Evolutionary conservation across 2,113 vertebrate species (phyloP).

Genomic region (Australoheros scitulus): DNA sequence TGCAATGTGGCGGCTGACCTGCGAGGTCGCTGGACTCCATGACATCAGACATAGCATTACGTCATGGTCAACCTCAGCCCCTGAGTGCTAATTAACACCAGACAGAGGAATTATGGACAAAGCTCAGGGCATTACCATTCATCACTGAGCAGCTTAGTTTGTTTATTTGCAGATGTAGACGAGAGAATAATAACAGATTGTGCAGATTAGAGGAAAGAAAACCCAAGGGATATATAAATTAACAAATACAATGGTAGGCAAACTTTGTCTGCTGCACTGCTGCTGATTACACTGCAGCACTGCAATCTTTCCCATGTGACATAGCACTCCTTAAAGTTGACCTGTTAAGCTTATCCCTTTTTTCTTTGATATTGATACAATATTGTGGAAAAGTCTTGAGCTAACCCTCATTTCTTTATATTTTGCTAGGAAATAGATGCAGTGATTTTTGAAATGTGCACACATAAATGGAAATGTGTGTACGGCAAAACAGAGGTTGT

Average conservation of each 20-base stretch:
- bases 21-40: constrained; percentile 71
- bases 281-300: constrained; percentile 39
- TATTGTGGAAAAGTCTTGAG: accelerated
- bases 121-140: constrained; percentile 71
- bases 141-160: constrained; percentile 68
- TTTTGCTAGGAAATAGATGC: background rate
- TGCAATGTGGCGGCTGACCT: constrained; percentile 75
- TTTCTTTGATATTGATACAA: background rate
- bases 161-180: constrained; percentile 73
- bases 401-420: background rate
- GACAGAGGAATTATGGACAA: constrained; percentile 69
- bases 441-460: no score
- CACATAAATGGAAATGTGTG: background rate
- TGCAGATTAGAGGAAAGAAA: constrained; percentile 60
- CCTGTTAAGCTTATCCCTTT: background rate
- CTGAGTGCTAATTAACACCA: constrained; percentile 79
- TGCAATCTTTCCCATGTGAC: constrained; percentile 57
- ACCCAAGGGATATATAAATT: constrained; percentile 43
- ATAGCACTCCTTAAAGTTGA: constrained; percentile 61
- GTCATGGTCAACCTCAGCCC: constrained; percentile 75
- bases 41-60: constrained; percentile 76
- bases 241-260: constrained; percentile 55
- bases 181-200: constrained; percentile 62
- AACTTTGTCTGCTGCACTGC: constrained; percentile 36
- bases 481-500: background rate